Conservation (phyloP, 1,140 invertebrate genomes). For the Condylostylus longicornis region DNA sequence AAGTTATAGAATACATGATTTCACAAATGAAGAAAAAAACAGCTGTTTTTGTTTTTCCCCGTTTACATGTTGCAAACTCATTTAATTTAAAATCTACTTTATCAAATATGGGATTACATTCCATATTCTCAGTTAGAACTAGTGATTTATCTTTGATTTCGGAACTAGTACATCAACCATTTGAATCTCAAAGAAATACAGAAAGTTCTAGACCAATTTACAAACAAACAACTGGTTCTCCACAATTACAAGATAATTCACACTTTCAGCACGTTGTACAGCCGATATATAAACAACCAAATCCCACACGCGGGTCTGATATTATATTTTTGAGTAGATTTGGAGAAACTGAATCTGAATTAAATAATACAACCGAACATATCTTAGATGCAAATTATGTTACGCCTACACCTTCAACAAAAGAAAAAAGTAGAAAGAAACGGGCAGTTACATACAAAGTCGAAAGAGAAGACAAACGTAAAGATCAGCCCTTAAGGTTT, state of each 20-base stretch:
- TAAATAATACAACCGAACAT: too few species aligned
- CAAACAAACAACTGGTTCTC: too few species aligned
- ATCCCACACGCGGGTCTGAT: too few species aligned
- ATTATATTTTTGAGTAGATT: too few species aligned
- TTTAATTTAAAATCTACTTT: conserved; percentile 38
- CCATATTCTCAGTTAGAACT: conserved; percentile 39
- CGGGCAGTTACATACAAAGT: conserved; percentile 13
- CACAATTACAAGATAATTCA: too few species aligned
- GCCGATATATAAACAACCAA: too few species aligned
- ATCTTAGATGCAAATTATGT: too few species aligned
- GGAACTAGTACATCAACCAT: conserved; percentile 6
- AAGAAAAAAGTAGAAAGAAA: too few species aligned
- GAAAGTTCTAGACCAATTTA: too few species aligned
- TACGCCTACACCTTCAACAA: too few species aligned
- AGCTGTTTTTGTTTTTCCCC: conserved; percentile 43
- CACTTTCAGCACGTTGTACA: too few species aligned
- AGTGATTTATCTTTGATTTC: conserved; percentile 47
- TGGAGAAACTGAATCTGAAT: too few species aligned
- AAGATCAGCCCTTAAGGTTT: conserved; percentile 1
- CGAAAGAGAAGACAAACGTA: conserved; percentile 4
- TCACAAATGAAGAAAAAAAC: conserved; percentile 31
- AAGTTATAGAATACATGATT: conserved; percentile 38
- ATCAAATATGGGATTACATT: conserved; percentile 37
- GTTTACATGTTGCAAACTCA: conserved; percentile 46
- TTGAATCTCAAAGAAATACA: conserved; percentile 6